Evolutionary conservation across 2,113 vertebrate species (phyloP), one percentile per base, ranked within the genome.

Genomic region (Riparia riparia): DNA sequence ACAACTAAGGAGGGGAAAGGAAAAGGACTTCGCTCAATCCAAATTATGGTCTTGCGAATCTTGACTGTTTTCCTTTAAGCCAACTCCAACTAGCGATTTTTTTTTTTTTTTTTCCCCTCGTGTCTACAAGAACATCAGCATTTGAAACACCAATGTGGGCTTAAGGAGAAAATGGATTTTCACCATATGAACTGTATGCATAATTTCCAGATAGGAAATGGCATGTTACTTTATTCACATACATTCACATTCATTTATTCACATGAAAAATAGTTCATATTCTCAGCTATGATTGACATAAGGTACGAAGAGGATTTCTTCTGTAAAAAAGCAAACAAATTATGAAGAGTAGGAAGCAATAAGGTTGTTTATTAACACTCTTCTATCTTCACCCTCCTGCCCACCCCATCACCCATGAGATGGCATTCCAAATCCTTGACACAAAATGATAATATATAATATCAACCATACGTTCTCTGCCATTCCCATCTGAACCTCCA

Each of bases 181-280:
- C 95, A 95, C 96, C 96, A 96, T 96, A 96, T 96, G 96, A 96
- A 96, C 88, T 24, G 96, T 95, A 93, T 96, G 96, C 96, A 96
- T 96, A 97, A 97, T 96, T 96, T 96, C 87, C 86, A 93, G 95
- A 97, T 83, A 96, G 95, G 96, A 96, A 96, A 97, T 97, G 96
- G 93, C 96, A 97, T 89, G 96, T 94, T 96, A 96, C 96, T 96
- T 97, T 96, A 95, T 97, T 96, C 96, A 95, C 83, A 96, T 95
- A 95, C 94, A 96, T 97, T 97, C 95, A 95, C 95, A 97, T 97
- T 97, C 95, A 96, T 96, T 96, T 97, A 96, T 97, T 97, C 96
- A 95, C 96, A 95, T 65, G 94, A 96, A 97, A 96, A 94, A 92
- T 78, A 91, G 95, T 95, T 92, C 96, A 89, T 93, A 96, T 97